Conservation (phyloP, 2,113 vertebrate genomes). For the Orthonyx spaldingii region DNA sequence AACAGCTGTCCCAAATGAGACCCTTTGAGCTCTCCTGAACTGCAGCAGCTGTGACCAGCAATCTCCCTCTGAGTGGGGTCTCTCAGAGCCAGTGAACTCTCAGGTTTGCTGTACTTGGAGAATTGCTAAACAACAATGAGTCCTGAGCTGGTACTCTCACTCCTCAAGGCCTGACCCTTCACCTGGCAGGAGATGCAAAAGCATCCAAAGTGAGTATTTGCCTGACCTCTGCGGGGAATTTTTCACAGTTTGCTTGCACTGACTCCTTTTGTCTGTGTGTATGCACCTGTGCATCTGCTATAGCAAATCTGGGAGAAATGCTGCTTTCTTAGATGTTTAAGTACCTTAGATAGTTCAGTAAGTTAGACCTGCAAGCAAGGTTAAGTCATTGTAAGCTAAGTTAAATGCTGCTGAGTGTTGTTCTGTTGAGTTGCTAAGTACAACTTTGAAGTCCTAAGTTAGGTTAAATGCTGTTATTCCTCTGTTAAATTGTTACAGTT, state of each 20-base stretch:
- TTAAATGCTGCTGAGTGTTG: not conserved
- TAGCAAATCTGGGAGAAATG: not conserved
- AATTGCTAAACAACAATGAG: not conserved
- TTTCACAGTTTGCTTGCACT: not conserved
- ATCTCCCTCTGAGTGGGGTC: not conserved
- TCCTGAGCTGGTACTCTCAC: not conserved
- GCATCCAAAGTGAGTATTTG: not conserved
- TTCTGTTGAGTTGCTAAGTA: not conserved
- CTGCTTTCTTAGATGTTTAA: not conserved
- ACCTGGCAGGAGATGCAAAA: accelerated
- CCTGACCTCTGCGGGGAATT: not conserved
- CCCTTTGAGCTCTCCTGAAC: not conserved
- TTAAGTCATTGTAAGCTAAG: not conserved
- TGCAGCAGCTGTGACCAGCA: not conserved
- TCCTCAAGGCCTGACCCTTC: not conserved
- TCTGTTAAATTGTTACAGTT: not conserved
- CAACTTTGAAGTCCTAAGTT: not conserved
- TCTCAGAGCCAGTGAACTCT: not conserved
- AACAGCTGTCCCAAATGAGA: not conserved
- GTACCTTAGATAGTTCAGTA: not conserved
- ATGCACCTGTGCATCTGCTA: not conserved
- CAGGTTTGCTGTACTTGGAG: not conserved
- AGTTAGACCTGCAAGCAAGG: not conserved
- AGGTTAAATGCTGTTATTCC: not conserved
- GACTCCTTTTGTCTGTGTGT: not conserved